Base-by-base conservation (phyloP, 2,797 vertebrate species). In the Pantherophis vulpinus region DNA sequence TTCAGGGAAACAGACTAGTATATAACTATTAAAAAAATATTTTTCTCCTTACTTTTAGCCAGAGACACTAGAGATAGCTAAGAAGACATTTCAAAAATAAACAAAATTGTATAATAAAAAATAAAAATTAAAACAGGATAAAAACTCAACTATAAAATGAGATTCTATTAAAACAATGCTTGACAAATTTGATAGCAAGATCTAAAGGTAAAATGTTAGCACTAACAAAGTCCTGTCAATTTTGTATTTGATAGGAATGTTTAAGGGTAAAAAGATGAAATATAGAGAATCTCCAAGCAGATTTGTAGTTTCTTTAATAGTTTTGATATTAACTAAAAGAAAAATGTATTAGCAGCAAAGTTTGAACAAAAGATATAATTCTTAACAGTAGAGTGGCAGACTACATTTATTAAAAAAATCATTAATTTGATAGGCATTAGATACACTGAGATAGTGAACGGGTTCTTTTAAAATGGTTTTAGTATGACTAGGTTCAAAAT, bases 91-190 rank as follows among this genome's bases (percentile, higher is more conserved):
- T 83, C 70, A 90, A 93, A 59, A 61, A 86, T 93, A 86, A 61
- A 29, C 70, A 87, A 20, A 87, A 70, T 5, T 60, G 42, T 4
- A 29, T 87, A 29, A 90, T 90, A 90, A 90, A 93, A 90, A 56
- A 63, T 90, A 87, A 90, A 93, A 61, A 83, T 86, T 90, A 66
- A 93, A 93, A 58, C 79, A 16, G 18, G 37, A n/a, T 87, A 58
- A 93, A 93, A 93, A 70, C 16, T 66, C 51, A 56, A 27, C 18
- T 55, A 87, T 47, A 93, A 86, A 86, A 90, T 66, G 25, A 56
- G 32, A 87, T 87, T 93, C 60, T 37, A n/a, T 87, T 87, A 87
- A 87, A 86, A 47, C 23, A 93, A 79, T 23, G 25, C 6, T 60
- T 70, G 11, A 87, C 42, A 63, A 56, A 51, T 66, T 61, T 27